A percentile compares a stretch with the other conserved stretches of the same genome.
These are phyloP conservation scores for Pharmacophagus antenor DNA, from an alignment of 2,888 invertebrate species.

Conservation along the genomic window DNA sequence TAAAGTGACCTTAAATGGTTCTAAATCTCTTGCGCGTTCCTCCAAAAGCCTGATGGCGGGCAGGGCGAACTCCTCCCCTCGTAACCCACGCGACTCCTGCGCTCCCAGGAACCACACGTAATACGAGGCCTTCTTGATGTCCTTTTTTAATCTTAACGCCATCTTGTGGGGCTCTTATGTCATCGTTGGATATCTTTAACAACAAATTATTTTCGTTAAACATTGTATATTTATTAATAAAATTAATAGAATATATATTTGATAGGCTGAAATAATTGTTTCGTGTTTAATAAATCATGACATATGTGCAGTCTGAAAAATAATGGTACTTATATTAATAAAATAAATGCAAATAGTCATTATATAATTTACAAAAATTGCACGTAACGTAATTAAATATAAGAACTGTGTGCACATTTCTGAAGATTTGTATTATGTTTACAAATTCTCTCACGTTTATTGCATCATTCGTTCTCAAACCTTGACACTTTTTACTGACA, in stretches of 20 bases:
- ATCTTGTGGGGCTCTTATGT: constrained; percentile 77
- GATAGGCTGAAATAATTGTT: too few species aligned
- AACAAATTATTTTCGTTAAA: constrained; percentile 30
- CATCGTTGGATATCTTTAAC: constrained; percentile 66
- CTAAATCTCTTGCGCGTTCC: constrained; percentile 90
- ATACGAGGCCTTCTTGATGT: constrained; percentile 94
- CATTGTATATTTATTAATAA: too few species aligned
- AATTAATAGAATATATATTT: too few species aligned
- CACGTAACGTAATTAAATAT: constrained; percentile 29
- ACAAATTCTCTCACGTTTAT: constrained; percentile 58
- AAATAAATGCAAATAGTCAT: too few species aligned
- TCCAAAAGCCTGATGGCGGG: constrained; percentile 92
- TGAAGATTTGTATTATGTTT: constrained; percentile 37
- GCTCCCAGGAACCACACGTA: constrained; percentile 98
- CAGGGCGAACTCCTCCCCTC: constrained; percentile 91
- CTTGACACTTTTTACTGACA: constrained; percentile 61
- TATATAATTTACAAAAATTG: too few species aligned
- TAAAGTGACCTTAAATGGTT: constrained; percentile 94
- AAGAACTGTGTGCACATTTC: constrained; percentile 17
- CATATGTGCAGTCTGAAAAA: too few species aligned
- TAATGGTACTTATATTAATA: too few species aligned
- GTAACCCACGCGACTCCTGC: constrained; percentile 93
- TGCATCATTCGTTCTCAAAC: constrained; percentile 50
- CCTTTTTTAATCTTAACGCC: constrained; percentile 90
- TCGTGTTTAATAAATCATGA: too few species aligned